Conservation (phyloP, 2,888 invertebrate species). For the Crocallis elinguaria region DNA sequence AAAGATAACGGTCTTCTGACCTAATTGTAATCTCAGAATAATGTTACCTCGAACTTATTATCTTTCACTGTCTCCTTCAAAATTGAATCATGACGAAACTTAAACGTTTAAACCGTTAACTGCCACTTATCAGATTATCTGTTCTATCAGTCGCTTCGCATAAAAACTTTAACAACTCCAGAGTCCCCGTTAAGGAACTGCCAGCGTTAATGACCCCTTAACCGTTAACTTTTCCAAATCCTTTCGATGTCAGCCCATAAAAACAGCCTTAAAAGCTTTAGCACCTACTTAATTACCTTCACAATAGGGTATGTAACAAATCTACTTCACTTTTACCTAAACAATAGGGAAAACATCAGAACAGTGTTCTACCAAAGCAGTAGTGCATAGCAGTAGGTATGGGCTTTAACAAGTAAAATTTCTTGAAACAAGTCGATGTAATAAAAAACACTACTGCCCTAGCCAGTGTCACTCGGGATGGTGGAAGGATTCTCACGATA, state of each 20-base stretch:
- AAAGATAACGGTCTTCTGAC: too few relatives aligned
- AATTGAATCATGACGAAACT: neutral
- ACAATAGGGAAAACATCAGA: constrained; percentile 10
- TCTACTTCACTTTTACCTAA: constrained; percentile 23
- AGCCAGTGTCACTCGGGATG: too few relatives aligned
- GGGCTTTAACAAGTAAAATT: too few relatives aligned
- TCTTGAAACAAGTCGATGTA: too few relatives aligned
- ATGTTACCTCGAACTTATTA: too few relatives aligned
- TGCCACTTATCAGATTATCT: constrained; percentile 22
- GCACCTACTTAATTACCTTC: constrained; percentile 39
- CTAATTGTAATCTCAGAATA: too few relatives aligned
- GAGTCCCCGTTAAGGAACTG: constrained; percentile 21
- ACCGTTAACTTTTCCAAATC: constrained; percentile 38
- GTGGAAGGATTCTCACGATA: too few relatives aligned
- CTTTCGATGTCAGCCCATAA: constrained; percentile 40
- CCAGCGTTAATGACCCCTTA: constrained; percentile 27
- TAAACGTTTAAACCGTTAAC: neutral
- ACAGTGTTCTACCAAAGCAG: neutral
- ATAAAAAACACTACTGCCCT: too few relatives aligned
- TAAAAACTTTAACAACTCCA: constrained; percentile 21
- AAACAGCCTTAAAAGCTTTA: constrained; percentile 34
- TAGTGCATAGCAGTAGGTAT: too few relatives aligned
- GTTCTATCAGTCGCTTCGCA: constrained; percentile 6
- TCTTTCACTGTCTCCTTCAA: too few relatives aligned
- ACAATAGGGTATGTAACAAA: constrained; percentile 36